These are phyloP conservation scores for Neoniphon sammara DNA, from an alignment of 2,797 vertebrate species.

Conservation along the genomic window DNA sequence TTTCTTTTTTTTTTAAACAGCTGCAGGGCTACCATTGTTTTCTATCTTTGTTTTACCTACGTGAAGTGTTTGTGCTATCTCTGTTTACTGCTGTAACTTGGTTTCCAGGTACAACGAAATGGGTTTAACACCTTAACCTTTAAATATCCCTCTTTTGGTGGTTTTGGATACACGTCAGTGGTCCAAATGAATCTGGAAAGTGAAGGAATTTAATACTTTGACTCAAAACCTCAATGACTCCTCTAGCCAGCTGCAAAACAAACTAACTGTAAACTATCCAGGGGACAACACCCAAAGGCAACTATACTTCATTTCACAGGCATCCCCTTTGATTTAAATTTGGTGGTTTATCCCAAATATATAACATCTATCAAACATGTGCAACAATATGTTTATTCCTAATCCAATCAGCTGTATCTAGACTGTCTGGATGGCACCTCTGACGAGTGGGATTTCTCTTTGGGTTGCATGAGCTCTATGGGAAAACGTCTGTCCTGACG, in stretches of 20 bases:
- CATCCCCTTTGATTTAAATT: neutral
- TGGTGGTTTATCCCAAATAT: slow-evolving; percentile 16
- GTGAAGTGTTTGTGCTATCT: neutral
- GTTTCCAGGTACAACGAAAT: neutral
- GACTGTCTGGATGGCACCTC: slow-evolving; percentile 32
- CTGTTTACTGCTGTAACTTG: neutral
- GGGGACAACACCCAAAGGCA: neutral
- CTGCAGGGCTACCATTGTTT: neutral
- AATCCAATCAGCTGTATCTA: neutral
- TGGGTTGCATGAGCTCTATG: slow-evolving; percentile 58
- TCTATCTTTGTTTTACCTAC: neutral
- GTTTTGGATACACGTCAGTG: neutral
- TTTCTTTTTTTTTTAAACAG: neutral
- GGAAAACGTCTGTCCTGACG: slow-evolving; percentile 71
- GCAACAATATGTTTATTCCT: slow-evolving; percentile 30
- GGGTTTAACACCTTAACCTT: neutral
- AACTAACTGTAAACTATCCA: neutral
- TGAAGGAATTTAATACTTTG: neutral
- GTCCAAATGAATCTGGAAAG: neutral
- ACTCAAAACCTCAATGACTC: neutral
- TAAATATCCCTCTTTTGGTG: neutral
- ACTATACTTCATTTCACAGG: neutral
- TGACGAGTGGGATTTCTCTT: slow-evolving; percentile 34
- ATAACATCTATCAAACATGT: slow-evolving; percentile 16
- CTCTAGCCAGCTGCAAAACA: too few relatives aligned